Conservation (phyloP, 2,888 invertebrate genomes). For the Agapostemon virescens region DNA sequence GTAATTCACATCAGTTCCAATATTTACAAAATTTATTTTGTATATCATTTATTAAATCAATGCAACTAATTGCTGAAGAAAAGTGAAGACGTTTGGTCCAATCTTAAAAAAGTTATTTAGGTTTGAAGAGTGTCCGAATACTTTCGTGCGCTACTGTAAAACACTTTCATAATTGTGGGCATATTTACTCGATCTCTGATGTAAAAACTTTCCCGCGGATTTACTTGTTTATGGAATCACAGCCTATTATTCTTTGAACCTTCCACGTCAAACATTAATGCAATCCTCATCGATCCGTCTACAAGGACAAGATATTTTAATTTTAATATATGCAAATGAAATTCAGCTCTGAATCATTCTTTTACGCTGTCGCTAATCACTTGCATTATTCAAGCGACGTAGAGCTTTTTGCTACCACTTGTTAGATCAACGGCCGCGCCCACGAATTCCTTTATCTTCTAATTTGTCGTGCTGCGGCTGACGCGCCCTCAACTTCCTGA, state of each 20-base stretch:
- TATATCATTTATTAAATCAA: too few species aligned
- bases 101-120: too few species aligned
- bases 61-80: too few species aligned
- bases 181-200: neutral
- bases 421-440: conserved; percentile 40
- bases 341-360: conserved; percentile 25
- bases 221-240: neutral
- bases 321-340: conserved; percentile 29
- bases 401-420: conserved; percentile 36
- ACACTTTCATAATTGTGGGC: too few species aligned
- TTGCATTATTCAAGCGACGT: conserved; percentile 44
- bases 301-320: conserved; percentile 7
- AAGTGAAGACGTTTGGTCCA: too few species aligned
- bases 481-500: conserved; percentile 38
- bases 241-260: neutral
- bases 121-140: too few species aligned
- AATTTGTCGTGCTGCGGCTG: conserved; percentile 50
- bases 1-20: too few species aligned
- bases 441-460: conserved; percentile 45
- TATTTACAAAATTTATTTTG: too few species aligned
- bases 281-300: neutral
- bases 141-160: too few species aligned
- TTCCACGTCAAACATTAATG: neutral
- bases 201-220: neutral
- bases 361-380: conserved; percentile 38